Base-by-base conservation (phyloP, 2,888 invertebrate species). In the Cheilosia pagana region DNA sequence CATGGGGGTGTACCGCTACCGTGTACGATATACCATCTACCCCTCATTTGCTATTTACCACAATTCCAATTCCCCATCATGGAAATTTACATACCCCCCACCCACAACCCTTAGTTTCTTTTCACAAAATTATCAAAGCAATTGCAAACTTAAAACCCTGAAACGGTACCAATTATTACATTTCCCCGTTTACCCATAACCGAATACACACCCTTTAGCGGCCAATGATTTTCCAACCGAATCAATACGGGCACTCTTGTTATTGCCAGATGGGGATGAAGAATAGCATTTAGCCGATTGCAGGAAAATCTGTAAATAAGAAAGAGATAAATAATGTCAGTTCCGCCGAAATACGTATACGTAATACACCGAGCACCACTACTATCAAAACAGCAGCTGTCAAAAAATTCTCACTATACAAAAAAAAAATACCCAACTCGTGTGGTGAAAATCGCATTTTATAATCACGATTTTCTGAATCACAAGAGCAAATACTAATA, bases 201-300 rank as follows among this genome's bases (percentile, higher is more conserved):
- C 31, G 2, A n/a, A 90, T 92, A 92, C 91, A 91, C 93, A 95
- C 95, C 95, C 95, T 93, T 94, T 94, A 35, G 95, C 92, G 87
- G 95, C 94, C 88, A 95, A 91, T 59, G 95, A 95, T 90, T 94
- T 93, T 60, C 94, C 94, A 78, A 94, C 92, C 43, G 95, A 91
- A 75, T 93, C 92, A 87, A 94, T 89, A 88, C 92, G 92, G 78
- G 92, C 92, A 83, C 90, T 90, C 68, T 65, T 59, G 23, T 45
- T 19, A 39, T 28, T 67, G 21, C 59, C 43, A 31, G 55, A 48
- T 12, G 43, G 91, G 31, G 88, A 89, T 10, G 43, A 91, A 28
- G 88, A 88, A 68, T 88, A 90, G 68, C 86, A 87, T 86, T 87
- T 88, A 48, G 71, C 81, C 52, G 83, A 68, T 21, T 59, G 78